Percentiles rank a stretch among this genome's conserved stretches.
phyloP scores from a whole-genome alignment of 1,140 invertebrate genomes.

The Elymnias hypermnestra region DNA sequence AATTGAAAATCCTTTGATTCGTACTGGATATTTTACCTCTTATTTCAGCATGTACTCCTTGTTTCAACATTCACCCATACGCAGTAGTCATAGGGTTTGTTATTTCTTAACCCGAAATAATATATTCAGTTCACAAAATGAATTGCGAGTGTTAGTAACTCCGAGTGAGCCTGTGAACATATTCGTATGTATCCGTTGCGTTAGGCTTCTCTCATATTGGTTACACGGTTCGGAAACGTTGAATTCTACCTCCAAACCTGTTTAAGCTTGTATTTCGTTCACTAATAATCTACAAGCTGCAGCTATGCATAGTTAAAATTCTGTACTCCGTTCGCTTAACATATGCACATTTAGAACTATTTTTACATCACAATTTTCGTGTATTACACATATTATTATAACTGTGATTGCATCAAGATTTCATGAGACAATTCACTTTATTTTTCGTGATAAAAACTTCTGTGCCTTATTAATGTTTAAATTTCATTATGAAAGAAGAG shows the following conservation, averaged over 20 bases:
- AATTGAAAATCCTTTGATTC: slow-evolving; percentile 39
- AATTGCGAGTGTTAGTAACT: slow-evolving; percentile 74
- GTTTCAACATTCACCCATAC: slow-evolving; percentile 42
- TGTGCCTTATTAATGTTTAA: no score
- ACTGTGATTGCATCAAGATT: no score
- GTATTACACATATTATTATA: no score
- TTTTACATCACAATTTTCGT: no score
- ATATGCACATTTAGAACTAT: no score
- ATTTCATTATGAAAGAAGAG: no score
- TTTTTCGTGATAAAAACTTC: no score
- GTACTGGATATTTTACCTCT: slow-evolving; percentile 35
- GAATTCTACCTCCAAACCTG: slow-evolving; percentile 36
- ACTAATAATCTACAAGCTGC: background rate
- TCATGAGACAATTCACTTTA: no score
- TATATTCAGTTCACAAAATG: slow-evolving; percentile 74
- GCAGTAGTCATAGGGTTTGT: slow-evolving; percentile 33
- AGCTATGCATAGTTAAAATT: no score
- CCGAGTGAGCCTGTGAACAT: slow-evolving; percentile 70
- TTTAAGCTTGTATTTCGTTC: slow-evolving; percentile 37
- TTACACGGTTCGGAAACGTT: slow-evolving; percentile 37
- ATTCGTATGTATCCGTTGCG: slow-evolving; percentile 54
- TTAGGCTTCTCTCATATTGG: slow-evolving; percentile 59
- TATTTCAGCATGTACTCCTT: slow-evolving; percentile 41
- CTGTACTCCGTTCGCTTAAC: no score
- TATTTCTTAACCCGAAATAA: slow-evolving; percentile 47